Percentiles rank a stretch among this genome's conserved stretches.
Conservation (phyloP, 2,888 invertebrate genomes). For the Uropetala carovei region DNA sequence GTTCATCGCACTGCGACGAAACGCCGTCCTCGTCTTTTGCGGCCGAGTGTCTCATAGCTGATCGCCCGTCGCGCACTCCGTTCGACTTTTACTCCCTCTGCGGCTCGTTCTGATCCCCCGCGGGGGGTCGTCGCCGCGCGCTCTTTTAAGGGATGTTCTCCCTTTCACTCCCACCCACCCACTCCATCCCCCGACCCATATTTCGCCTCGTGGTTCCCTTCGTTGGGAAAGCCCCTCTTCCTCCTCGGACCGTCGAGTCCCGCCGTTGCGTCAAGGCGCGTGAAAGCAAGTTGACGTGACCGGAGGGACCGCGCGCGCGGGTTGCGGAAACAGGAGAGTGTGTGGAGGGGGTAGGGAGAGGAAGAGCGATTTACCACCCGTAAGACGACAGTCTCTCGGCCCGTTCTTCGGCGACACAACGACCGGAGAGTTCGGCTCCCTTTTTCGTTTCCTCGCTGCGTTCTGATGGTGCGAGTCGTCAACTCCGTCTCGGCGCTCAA, state of each 20-base stretch:
- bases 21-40: too few relatives aligned
- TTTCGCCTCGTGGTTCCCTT: not conserved
- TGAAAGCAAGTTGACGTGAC: conserved; percentile 10
- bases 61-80: too few relatives aligned
- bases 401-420: not conserved
- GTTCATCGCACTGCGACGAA: not conserved
- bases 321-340: not conserved
- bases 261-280: conserved; percentile 18
- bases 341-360: not conserved
- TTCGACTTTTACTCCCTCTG: too few relatives aligned
- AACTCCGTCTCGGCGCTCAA: too few relatives aligned
- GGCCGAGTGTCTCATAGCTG: too few relatives aligned
- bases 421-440: not conserved
- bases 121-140: not conserved
- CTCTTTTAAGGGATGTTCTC: conserved; percentile 17
- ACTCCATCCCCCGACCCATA: not conserved
- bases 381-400: not conserved
- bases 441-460: not conserved
- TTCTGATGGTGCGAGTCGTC: not conserved
- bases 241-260: not conserved
- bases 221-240: not conserved
- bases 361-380: not conserved
- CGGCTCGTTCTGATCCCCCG: not conserved
- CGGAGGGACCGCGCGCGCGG: not conserved
- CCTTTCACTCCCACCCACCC: not conserved